Conservation (phyloP, 2,888 invertebrate species). For the Leuctra nigra region DNA sequence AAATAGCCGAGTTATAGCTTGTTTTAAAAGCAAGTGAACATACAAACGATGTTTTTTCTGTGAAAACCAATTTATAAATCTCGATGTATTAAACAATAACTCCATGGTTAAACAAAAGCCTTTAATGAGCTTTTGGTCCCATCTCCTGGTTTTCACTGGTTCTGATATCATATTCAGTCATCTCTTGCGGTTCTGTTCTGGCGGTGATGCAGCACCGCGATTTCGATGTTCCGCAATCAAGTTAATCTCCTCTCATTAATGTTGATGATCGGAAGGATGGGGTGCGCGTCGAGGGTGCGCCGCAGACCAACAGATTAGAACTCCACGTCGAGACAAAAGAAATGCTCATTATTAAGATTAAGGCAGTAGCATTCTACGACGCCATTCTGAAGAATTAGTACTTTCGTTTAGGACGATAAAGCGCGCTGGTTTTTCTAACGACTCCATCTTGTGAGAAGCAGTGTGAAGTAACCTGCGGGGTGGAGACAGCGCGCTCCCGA, state of each 20-base stretch:
- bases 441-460: neutral
- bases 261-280: neutral
- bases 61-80: too few relatives aligned
- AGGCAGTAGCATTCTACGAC: slow-evolving; percentile 20
- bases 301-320: slow-evolving; percentile 19
- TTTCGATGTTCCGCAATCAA: neutral
- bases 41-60: too few relatives aligned
- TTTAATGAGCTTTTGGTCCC: too few relatives aligned
- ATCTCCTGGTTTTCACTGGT: too few relatives aligned
- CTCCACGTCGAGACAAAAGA: slow-evolving; percentile 9
- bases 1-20: too few relatives aligned
- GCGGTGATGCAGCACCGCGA: neutral
- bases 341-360: slow-evolving; percentile 19
- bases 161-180: too few relatives aligned
- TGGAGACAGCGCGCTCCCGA: neutral
- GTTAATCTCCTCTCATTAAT: slow-evolving; percentile 13
- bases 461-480: neutral
- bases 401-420: slow-evolving; percentile 17
- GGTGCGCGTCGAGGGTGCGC: slow-evolving; percentile 6
- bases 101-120: too few relatives aligned
- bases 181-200: too few relatives aligned
- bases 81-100: too few relatives aligned
- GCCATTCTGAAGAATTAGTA: slow-evolving; percentile 14
- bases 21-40: too few relatives aligned
- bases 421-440: slow-evolving; percentile 11